Conservation (phyloP, 2,797 vertebrate genomes). For the Spondyliosoma cantharus region DNA sequence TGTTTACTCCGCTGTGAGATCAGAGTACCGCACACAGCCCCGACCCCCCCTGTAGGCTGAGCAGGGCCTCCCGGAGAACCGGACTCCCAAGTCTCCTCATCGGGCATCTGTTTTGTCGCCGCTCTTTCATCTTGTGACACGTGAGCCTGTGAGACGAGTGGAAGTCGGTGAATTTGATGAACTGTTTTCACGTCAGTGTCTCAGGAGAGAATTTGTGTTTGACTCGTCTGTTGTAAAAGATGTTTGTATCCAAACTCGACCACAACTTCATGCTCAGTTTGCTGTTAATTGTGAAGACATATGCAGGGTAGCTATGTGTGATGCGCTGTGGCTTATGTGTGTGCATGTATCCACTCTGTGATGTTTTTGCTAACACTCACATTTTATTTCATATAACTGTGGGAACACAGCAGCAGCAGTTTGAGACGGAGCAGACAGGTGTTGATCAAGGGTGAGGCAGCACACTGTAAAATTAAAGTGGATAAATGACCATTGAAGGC, state of each 20-base stretch:
- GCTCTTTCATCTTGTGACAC: neutral
- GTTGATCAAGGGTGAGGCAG: too few relatives aligned
- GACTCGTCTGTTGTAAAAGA: neutral
- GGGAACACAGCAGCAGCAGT: neutral
- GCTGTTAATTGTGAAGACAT: neutral
- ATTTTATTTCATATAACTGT: too few relatives aligned
- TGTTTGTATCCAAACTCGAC: neutral
- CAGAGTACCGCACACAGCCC: neutral
- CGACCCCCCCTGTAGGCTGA: neutral
- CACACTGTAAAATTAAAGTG: neutral
- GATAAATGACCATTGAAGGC: neutral
- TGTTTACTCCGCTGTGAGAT: constrained; percentile 32
- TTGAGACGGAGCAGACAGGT: neutral
- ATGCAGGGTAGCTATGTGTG: neutral
- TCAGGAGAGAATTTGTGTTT: too few relatives aligned
- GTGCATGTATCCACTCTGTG: too few relatives aligned
- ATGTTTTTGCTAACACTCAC: too few relatives aligned
- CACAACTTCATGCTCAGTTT: neutral
- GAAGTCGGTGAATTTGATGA: too few relatives aligned
- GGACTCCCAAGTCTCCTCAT: neutral
- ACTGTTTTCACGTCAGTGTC: too few relatives aligned
- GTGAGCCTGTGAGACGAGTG: neutral
- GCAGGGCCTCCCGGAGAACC: neutral
- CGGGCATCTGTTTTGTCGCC: too few relatives aligned
- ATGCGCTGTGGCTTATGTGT: neutral